Percentiles rank a stretch among this genome's conserved stretches.
These are phyloP conservation scores for Cetoscarus ocellatus DNA, from an alignment of 2,797 vertebrate species.

Conservation along the genomic window DNA sequence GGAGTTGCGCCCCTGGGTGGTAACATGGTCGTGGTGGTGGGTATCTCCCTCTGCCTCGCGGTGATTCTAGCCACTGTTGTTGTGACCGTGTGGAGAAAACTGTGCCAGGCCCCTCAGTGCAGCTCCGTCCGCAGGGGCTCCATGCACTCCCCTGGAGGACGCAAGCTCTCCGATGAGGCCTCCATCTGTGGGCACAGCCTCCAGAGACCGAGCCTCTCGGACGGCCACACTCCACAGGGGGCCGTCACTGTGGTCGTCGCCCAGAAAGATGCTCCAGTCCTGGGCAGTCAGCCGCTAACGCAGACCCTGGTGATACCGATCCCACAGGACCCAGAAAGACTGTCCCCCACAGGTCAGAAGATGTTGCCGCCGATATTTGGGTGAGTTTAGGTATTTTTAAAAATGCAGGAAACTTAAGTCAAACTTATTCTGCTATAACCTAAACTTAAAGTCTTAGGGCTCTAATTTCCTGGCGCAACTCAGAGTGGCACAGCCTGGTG, in stretches of 20 bases:
- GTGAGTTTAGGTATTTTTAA: slow-evolving; percentile 52
- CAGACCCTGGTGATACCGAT: slow-evolving; percentile 69
- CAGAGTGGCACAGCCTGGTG: too few relatives aligned
- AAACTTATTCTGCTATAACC: background rate
- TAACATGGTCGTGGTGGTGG: slow-evolving; percentile 91
- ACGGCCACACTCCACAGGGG: slow-evolving; percentile 77
- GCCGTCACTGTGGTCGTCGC: slow-evolving; percentile 23
- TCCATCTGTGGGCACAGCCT: slow-evolving; percentile 91
- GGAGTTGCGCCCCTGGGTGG: slow-evolving; percentile 74
- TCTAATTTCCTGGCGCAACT: too few relatives aligned
- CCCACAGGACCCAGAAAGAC: slow-evolving; percentile 83
- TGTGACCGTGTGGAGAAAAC: slow-evolving; percentile 93
- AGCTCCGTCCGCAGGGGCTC: slow-evolving; percentile 84
- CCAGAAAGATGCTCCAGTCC: slow-evolving; percentile 69
- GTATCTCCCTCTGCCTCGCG: slow-evolving; percentile 92
- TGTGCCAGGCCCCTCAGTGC: slow-evolving; percentile 89
- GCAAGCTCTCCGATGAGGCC: slow-evolving; percentile 94
- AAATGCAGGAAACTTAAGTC: background rate
- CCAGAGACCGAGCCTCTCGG: slow-evolving; percentile 89
- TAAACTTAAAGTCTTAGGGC: background rate
- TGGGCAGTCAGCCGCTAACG: slow-evolving; percentile 79
- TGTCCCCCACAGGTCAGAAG: slow-evolving; percentile 91
- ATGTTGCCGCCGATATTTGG: slow-evolving; percentile 94
- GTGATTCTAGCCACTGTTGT: slow-evolving; percentile 92
- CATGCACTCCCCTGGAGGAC: slow-evolving; percentile 85